Base-by-base conservation (phyloP, 2,888 invertebrate genomes). In the Ectemnius continuus region DNA sequence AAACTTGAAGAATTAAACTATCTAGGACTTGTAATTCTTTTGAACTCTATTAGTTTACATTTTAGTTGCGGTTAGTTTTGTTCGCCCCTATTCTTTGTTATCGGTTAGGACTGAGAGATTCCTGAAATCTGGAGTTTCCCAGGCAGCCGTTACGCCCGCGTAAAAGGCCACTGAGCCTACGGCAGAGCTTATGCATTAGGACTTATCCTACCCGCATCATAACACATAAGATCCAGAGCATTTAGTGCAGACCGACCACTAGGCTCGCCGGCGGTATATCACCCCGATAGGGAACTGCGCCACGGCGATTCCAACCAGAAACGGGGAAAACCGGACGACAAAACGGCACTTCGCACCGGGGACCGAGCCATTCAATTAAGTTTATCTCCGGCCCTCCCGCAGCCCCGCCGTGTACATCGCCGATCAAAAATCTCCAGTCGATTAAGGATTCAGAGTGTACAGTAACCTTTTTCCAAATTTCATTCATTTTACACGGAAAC, bases 341-440 rank as follows among this genome's bases (percentile, higher is more conserved):
- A 74, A 81, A 81, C 70, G 75, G 72, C 75, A 73, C 61, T 78
- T 78, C 80, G 64, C 73, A 80, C 74, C 68, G 67, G 52, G 76
- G 64, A 61, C 76, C 80, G 79, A 79, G 85, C 84, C 84, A 86
- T 88, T 88, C 88, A 88, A 88, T 88, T 88, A 88, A 88, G 84
- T 88, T 88, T 88, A 88, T 88, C 87, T 87, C 70, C 68, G 76
- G 61, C 66, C 65, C 69, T 78, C 73, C 67, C 71, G 63, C 59
- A 75, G 73, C 83, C 78, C 82, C 74, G 83, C 80, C 83, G 79
- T 82, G 70, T 78, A 76, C 73, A 75, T 61, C 16, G 16, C 52
- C n/a, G 52, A 52, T 52, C 52, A 52, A 52, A 52, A 52, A 52
- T 16, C n/a, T 52, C 28, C 8, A 14, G n/a, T 28, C 28, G 52